A percentile compares a stretch with the other conserved stretches of the same genome.
These are phyloP conservation scores for Grammomys dolichurus DNA, from an alignment of 2,113 vertebrate species.

Conservation along the genomic window DNA sequence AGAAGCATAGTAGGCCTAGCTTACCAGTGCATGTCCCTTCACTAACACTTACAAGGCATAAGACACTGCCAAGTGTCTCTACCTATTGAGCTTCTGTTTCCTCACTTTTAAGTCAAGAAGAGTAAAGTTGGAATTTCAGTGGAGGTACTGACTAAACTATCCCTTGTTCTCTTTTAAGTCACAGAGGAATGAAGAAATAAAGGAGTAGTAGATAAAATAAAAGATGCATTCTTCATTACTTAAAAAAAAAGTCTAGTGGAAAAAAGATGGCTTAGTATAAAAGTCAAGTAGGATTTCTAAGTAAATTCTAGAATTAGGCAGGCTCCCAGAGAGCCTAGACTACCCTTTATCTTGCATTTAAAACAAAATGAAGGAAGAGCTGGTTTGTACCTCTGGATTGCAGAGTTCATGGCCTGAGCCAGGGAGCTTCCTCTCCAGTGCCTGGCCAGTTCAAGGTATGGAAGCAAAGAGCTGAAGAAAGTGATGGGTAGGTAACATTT, in stretches of 20 bases:
- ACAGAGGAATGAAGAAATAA: constrained; percentile 39
- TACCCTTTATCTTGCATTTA: background rate
- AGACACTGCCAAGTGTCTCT: background rate
- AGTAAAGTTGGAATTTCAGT: background rate
- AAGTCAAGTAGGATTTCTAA: background rate
- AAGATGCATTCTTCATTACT: background rate
- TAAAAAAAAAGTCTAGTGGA: background rate
- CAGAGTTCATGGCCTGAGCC: background rate
- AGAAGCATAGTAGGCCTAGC: background rate
- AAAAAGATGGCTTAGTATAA: constrained; percentile 1
- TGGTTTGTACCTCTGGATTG: background rate
- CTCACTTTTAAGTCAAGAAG: background rate
- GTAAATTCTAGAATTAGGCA: background rate
- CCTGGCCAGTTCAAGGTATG: background rate
- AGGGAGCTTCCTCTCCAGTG: background rate
- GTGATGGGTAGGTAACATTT: background rate
- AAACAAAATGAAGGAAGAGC: background rate
- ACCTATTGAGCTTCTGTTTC: background rate
- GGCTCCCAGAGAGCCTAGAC: accelerated
- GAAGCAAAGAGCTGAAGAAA: background rate
- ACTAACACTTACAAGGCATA: background rate
- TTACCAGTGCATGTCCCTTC: background rate
- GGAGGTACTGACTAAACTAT: background rate
- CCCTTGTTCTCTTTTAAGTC: background rate
- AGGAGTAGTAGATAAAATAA: background rate